Base-by-base conservation (phyloP, 2,113 vertebrate genomes). In the Todiramphus chloris region DNA sequence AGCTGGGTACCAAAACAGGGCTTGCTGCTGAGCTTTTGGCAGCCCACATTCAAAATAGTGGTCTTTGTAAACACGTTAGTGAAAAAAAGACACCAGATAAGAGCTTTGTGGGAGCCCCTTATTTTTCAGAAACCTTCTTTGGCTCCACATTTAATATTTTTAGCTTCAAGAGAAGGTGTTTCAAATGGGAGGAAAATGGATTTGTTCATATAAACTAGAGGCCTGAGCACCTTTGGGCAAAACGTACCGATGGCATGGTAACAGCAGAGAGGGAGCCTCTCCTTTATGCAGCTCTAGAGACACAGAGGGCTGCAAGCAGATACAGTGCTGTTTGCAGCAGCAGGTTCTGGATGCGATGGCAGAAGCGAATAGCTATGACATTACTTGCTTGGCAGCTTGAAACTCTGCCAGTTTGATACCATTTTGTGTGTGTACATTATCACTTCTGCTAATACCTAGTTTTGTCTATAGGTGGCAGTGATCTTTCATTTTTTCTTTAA, bases 401-500 rank as follows among this genome's bases (percentile, higher is more conserved):
- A 46, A 16, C 24, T 19, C 60, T 25, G 27, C 27, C 31, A 31
- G 8, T 17, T 2, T 2, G 8, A 31, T 30, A 1, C 31, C n/a
- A 13, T 27, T 46, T 21, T 5, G 35, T 5, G 16, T 1, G 13
- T 11, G 18, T 19, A 0, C 16, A 3, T 5, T 43, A 27, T 5
- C 31, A 25, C 31, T 81, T 63, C 75, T 81, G 93, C 72, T 81
- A 63, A 79, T 96, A 35, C 94, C 50, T 51, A 5, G 6, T 2
- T 53, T 6, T 58, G 91, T 96, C 97, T 56, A 14, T 91, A 97
- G 97, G 92, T 98, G 97, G 97, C 97, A 95, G 94, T 72, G 93
- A 83, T 37, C 86, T 41, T 92, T 83, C 78, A 75, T 31, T 83
- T 95, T 95, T 97, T 89, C 66, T 41, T 3, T 56, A 48, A 16